Evolutionary conservation across 2,797 vertebrate species (phyloP).

Genomic region (Pelodytes ibericus): DNA sequence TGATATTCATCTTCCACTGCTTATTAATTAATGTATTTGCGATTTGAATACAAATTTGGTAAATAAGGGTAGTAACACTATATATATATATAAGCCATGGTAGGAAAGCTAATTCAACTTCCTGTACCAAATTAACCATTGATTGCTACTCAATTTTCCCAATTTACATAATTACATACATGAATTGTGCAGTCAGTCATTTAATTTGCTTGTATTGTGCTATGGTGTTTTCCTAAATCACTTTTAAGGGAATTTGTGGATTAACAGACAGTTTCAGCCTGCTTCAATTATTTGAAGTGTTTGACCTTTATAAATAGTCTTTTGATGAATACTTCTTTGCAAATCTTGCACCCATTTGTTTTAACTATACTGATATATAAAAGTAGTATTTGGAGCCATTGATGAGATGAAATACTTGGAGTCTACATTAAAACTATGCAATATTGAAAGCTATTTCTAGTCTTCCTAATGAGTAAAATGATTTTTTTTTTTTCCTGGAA

Average conservation of each 20-base stretch:
- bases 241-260: background rate
- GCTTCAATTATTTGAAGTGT: background rate
- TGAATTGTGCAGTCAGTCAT: background rate
- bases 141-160: background rate
- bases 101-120: background rate
- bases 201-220: background rate
- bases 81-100: background rate
- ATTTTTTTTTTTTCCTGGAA: no score
- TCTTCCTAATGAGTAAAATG: no score
- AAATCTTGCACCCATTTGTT: no score
- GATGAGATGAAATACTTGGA: no score
- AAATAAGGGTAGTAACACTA: background rate
- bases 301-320: background rate
- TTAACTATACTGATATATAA: no score
- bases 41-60: conserved; percentile 1
- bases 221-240: background rate
- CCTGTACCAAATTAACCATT: background rate
- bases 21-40: background rate
- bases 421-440: no score
- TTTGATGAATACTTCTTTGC: no score
- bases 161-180: background rate
- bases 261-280: background rate
- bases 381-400: no score
- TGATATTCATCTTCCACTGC: background rate
- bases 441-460: no score